Base-by-base conservation (phyloP, 30 jellyfish, hydroid and myxozoan genomes). In the Chironex yamaguchii region DNA sequence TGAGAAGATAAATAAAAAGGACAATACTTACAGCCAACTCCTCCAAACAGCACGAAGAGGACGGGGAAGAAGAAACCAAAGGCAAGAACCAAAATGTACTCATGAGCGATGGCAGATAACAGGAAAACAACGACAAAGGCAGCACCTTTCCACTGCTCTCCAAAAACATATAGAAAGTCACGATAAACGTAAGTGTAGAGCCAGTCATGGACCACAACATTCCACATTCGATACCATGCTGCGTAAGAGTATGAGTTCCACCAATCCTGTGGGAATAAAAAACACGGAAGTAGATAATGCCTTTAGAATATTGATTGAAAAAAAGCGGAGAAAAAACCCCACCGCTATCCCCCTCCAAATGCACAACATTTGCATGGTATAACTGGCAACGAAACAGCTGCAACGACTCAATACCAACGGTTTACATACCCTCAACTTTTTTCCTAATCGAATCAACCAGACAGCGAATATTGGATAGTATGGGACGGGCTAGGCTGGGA, bases 201-300 rank as follows among this genome's bases (percentile, higher is more conserved):
- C 98, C 98, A 92, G 71, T 92, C 98, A 48, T 88, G 97, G 0
- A 92, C 98, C 42, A 92, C 98, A 2, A 92, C 97, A 52, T 92
- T 92, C 98, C 98, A 92, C 95, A 79, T 92, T n/a, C 97, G 81
- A 81, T 92, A 92, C 34, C 76, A 92, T 2, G 92, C 88, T 29
- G 97, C 84, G 90, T 65, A 92, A 6, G 97, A 87, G 75, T 49
- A 75, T 2, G 96, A 73, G 65, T 92, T 92, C 98, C 98, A 92
- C 98, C 98, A 92, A 83, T 92, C 98, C 98, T 92, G 76, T 0
- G 54, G 29, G 33, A 36, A 53, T n/a, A n/a, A n/a, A n/a, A n/a
- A n/a, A n/a, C n/a, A n/a, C n/a, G n/a, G n/a, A n/a, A n/a, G n/a
- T n/a, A n/a, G n/a, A n/a, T n/a, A n/a, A n/a, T n/a, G n/a, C n/a